These are phyloP conservation scores for Thalassophryne amazonica DNA, from an alignment of 2,797 vertebrate species.

Conservation along the genomic window DNA sequence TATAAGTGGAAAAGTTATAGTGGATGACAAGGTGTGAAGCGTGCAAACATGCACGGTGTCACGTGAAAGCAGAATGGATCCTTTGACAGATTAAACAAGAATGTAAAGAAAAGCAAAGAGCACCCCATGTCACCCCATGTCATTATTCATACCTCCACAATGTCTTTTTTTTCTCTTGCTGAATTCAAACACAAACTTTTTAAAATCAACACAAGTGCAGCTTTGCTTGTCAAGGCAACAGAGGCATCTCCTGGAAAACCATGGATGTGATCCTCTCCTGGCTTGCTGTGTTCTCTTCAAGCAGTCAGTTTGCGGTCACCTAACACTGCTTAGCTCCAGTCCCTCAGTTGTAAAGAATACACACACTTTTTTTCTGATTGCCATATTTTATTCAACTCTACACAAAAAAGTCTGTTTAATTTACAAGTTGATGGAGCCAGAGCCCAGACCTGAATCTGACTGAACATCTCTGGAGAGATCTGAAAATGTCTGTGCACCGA, in stretches of 20 bases:
- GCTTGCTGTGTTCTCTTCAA: conserved; percentile 26
- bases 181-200: conserved; percentile 15
- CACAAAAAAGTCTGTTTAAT: no score
- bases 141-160: not conserved
- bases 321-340: conserved; percentile 19
- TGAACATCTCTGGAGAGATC: no score
- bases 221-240: conserved; percentile 59
- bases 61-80: not conserved
- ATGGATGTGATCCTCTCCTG: conserved; percentile 27
- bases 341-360: not conserved
- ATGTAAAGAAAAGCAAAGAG: not conserved
- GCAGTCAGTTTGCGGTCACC: conserved; percentile 35
- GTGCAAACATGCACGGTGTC: not conserved
- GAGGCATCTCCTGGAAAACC: conserved; percentile 36
- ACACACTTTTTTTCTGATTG: not conserved
- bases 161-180: not conserved
- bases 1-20: no score
- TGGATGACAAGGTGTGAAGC: no score
- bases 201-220: conserved; percentile 1
- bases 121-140: not conserved
- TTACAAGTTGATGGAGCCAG: no score
- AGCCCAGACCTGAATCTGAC: no score
- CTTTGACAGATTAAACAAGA: not conserved
- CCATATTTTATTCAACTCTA: not conserved
- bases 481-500: no score